Base-by-base conservation (phyloP, 2,797 vertebrate genomes). In the Sebastes vulpes region DNA sequence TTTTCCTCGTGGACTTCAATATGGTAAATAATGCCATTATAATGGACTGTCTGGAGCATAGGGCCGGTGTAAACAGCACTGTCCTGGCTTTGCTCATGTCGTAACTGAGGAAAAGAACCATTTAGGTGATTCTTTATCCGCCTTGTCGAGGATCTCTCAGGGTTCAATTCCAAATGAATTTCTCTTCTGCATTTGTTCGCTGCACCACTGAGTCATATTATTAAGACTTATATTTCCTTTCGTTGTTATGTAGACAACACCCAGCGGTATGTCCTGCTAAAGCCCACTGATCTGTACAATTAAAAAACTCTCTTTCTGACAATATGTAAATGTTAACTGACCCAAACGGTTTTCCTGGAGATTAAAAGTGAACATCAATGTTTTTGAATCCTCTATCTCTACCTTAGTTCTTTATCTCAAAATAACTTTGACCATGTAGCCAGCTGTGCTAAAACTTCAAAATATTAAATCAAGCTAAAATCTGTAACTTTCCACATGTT, bases 151-250 rank as follows among this genome's bases (percentile, higher is more conserved):
- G 52, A 56, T 81, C 26, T 68, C 53, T 81, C 26, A n/a, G 68
- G 29, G 59, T 80, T 88, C 16, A 82, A 26, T 77, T 82, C 38
- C 68, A 83, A 83, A 77, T 73, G 53, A 28, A 70, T 77, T 35
- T 61, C 32, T 87, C 32, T 38, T 71, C 29, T 77, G 74, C 38
- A 58, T 83, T 71, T 31, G 26, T 78, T 82, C 67, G 63, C 72
- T 20, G 75, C 83, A 75, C 69, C 72, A 65, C 25, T 77, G 63
- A 75, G 63, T 80, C 61, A 69, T 60, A 63, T 79, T 77, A 65
- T 50, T 59, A 35, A 69, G 35, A 76, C 8, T 50, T 61, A 38
- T 20, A 53, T 70, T 85, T 76, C 26, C 16, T 52, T 69, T 75
- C 58, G 18, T 42, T 72, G 25, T 61, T 66, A 42, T 72, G 35